Percentiles rank a stretch among this genome's conserved stretches.
These are phyloP conservation scores for Pteronotus mesoamericanus DNA, from an alignment of 2,797 vertebrate species.

Conservation along the genomic window DNA sequence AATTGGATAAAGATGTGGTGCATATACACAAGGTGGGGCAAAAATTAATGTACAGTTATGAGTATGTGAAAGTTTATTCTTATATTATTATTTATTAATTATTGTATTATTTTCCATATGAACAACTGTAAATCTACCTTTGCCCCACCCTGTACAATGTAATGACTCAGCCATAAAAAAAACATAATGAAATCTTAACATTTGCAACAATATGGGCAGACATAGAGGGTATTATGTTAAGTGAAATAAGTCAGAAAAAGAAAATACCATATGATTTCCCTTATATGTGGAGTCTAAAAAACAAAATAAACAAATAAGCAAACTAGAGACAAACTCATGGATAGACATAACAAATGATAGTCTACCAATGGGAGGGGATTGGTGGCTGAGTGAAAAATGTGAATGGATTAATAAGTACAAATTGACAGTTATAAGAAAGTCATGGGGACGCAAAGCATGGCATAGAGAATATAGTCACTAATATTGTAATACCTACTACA, in stretches of 20 bases:
- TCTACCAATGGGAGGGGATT: neutral
- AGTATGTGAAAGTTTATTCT: too few relatives aligned
- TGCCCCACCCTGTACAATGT: neutral
- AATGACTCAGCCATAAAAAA: neutral
- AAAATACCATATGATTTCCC: neutral
- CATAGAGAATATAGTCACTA: neutral
- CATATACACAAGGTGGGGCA: neutral
- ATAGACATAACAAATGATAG: neutral
- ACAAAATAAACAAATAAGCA: neutral
- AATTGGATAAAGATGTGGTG: neutral
- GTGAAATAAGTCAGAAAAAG: neutral
- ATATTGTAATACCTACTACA: neutral
- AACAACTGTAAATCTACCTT: neutral
- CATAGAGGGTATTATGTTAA: neutral
- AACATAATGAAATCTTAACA: neutral
- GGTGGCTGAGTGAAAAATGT: neutral
- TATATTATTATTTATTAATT: too few relatives aligned
- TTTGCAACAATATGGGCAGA: neutral
- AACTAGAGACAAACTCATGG: neutral
- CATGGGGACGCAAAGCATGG: neutral
- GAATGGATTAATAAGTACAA: neutral
- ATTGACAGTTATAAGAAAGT: neutral
- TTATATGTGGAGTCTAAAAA: neutral
- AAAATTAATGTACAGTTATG: neutral
- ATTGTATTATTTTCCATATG: neutral